Base-by-base conservation (phyloP, 1,140 invertebrate species). In the Trigoniulus corallinus region DNA sequence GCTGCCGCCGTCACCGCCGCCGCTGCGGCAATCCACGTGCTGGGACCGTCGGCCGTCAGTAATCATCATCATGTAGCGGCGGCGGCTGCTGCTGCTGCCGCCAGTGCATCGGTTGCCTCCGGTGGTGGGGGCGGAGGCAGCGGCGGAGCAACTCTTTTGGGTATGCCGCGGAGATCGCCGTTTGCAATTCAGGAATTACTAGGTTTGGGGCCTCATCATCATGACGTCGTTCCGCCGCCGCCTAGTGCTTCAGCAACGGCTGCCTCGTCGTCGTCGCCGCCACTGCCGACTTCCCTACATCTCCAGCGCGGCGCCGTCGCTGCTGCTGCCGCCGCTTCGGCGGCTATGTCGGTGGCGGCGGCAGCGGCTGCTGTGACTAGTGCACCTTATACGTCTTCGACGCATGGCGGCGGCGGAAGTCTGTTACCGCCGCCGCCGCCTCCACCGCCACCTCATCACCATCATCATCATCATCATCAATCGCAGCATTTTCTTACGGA, bases 171-270 rank as follows among this genome's bases (percentile, higher is more conserved):
- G 67, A 73, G 86, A 57, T 87, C 84, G 55, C 85, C 86, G 18
- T 92, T 91, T 69, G 87, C 84, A 56, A 91, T 91, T 62, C 86
- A 92, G 66, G 86, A 92, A 71, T 73, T 91, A 56, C 70, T 91
- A 58, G 86, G 86, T 1, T 67, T 91, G 34, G 79, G 80, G 42
- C 54, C 53, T 12, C 48, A 24, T 49, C 48, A 26, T 44, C 50
- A 49, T 37, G 47, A 40, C 23, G 45, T 2, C 39, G 40, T 12
- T 25, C 22, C 20, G 37, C 20, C n/a, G 34, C 50, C 42, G 20
- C 48, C 41, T 42, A 37, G 26, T 29, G 43, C 23, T 48, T 54
- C 47, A 50, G 49, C 26, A 40, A 50, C 20, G 52, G 29, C 29
- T 7, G 29, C 29, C 7, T 34, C 29, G 15, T 52, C 50, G n/a